These are phyloP conservation scores for Smittia aterrima DNA, from an alignment of 2,888 invertebrate genomes.

Conservation along the genomic window DNA sequence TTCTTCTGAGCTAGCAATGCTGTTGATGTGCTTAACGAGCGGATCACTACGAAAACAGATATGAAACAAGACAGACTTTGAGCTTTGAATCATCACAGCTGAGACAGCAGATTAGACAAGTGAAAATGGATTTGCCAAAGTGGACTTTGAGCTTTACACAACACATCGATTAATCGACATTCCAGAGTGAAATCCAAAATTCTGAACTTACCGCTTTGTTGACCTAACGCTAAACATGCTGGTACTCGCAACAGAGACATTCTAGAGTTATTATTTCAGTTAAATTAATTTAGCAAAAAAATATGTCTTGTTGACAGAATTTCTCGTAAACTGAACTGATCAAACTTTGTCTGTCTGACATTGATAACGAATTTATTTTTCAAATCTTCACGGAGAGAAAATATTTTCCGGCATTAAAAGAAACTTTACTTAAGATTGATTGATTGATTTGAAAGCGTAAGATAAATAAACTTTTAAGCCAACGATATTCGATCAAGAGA, in stretches of 20 bases:
- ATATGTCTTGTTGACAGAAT: too few relatives aligned
- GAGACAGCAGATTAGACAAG: background rate
- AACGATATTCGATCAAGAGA: too few relatives aligned
- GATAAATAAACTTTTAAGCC: too few relatives aligned
- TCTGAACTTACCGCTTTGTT: constrained; percentile 7
- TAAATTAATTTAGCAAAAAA: background rate
- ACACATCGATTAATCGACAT: background rate
- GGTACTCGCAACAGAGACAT: constrained; percentile 24
- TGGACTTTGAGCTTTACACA: constrained; percentile 44
- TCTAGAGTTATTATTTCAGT: background rate
- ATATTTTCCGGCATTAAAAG: too few relatives aligned
- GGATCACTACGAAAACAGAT: constrained; percentile 43
- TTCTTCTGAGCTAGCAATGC: constrained; percentile 44
- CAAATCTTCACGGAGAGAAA: too few relatives aligned
- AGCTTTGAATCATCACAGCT: background rate
- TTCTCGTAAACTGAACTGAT: too few relatives aligned
- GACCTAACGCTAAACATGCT: background rate
- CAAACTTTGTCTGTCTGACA: too few relatives aligned
- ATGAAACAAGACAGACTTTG: background rate
- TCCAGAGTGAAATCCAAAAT: background rate
- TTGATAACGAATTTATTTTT: too few relatives aligned
- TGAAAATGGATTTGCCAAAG: background rate
- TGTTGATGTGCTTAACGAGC: constrained; percentile 44
- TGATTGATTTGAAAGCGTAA: too few relatives aligned
- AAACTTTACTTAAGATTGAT: too few relatives aligned